Evolutionary conservation across 2,888 invertebrate genomes (phyloP).

Genomic region (Sthenelais limicola): DNA sequence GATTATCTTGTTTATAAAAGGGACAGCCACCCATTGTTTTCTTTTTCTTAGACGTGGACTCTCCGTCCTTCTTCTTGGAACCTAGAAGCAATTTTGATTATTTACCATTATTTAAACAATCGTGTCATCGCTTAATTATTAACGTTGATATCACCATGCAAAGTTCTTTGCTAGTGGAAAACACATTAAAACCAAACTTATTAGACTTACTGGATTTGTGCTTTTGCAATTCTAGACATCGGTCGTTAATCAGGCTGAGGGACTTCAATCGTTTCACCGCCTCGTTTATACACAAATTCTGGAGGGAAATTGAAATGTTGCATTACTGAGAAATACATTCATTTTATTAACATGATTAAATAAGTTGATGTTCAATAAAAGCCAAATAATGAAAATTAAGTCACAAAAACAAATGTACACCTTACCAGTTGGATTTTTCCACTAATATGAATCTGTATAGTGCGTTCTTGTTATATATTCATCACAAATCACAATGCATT

Average conservation of each 20-base stretch:
- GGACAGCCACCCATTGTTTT: slow-evolving; percentile 74
- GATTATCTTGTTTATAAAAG: slow-evolving; percentile 64
- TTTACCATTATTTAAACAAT: not conserved
- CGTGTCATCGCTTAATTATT: not conserved
- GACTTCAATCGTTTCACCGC: slow-evolving; percentile 82
- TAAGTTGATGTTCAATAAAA: too few species aligned
- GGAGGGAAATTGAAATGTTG: slow-evolving; percentile 26
- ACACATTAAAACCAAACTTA: too few species aligned
- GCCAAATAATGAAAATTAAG: too few species aligned
- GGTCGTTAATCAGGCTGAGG: slow-evolving; percentile 88
- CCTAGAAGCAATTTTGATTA: not conserved
- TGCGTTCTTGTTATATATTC: too few species aligned
- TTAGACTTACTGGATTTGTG: slow-evolving; percentile 73
- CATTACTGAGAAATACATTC: too few species aligned
- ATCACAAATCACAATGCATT: too few species aligned
- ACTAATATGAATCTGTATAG: too few species aligned
- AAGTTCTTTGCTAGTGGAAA: too few species aligned
- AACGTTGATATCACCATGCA: slow-evolving; percentile 13
- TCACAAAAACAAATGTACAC: too few species aligned
- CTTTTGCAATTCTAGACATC: slow-evolving; percentile 69
- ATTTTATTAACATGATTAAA: too few species aligned
- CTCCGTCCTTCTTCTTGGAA: slow-evolving; percentile 59
- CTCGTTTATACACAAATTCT: slow-evolving; percentile 90
- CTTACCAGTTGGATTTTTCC: not conserved
- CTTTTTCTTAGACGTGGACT: slow-evolving; percentile 71